phyloP scores from a whole-genome alignment of 2,113 vertebrate genomes.

The mouse (Mus musculus) region DNA sequence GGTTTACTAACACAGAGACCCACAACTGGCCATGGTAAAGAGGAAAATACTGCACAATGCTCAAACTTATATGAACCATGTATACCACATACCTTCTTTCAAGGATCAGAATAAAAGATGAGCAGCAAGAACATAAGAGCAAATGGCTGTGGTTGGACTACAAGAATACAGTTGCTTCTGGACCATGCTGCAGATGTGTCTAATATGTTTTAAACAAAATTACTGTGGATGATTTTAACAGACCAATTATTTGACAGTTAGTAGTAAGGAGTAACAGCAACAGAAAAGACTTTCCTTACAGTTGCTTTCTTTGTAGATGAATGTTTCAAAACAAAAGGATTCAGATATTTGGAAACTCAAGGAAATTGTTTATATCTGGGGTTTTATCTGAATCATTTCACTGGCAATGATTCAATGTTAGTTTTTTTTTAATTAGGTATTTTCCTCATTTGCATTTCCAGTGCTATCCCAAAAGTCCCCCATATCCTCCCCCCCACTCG shows the following conservation, averaged over 20 bases:
- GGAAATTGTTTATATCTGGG: not conserved
- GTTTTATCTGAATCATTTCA: not conserved
- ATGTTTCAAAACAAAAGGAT: not conserved
- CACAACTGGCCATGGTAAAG: not conserved
- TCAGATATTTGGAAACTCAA: not conserved
- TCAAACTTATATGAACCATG: not conserved
- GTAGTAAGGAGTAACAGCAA: not conserved
- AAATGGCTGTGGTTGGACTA: not conserved
- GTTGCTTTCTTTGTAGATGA: not conserved
- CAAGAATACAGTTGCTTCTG: not conserved
- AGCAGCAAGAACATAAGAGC: not conserved
- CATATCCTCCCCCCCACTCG: too few relatives aligned
- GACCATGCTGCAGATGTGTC: not conserved
- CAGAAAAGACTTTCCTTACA: not conserved
- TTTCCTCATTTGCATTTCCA: too few relatives aligned
- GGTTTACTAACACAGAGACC: not conserved
- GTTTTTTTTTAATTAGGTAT: too few relatives aligned
- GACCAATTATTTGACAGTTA: not conserved
- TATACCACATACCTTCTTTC: not conserved
- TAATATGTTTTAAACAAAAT: not conserved
- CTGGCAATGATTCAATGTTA: too few relatives aligned
- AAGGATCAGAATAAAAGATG: not conserved
- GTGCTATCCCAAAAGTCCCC: too few relatives aligned
- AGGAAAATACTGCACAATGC: not conserved
- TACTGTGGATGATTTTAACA: not conserved